Percentiles rank a stretch among this genome's conserved stretches.
These are phyloP conservation scores for Cavia aperea DNA, from an alignment of 2,113 vertebrate species.

Conservation along the genomic window DNA sequence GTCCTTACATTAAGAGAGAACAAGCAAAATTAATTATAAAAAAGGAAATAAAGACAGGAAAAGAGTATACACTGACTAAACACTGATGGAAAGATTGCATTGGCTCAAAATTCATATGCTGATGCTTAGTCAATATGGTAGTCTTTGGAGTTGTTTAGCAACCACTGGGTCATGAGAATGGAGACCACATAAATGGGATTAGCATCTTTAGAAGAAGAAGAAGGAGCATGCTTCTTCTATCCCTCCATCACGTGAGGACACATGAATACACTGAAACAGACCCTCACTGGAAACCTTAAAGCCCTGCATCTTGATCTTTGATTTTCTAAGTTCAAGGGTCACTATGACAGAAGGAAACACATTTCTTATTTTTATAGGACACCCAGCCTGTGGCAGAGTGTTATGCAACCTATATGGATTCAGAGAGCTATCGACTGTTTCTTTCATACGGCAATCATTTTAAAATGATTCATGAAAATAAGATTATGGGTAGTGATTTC, in stretches of 20 bases:
- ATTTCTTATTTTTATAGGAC: background rate
- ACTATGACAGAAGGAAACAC: background rate
- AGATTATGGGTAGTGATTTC: background rate
- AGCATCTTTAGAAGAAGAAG: background rate
- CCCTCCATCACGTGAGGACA: no score
- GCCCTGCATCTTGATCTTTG: background rate
- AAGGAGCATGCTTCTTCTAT: no score
- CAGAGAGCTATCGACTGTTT: background rate
- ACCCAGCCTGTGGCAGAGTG: background rate
- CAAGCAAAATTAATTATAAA: background rate
- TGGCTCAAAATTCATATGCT: background rate
- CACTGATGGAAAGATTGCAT: background rate
- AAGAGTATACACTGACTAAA: background rate
- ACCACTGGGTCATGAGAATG: background rate
- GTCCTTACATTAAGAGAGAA: background rate
- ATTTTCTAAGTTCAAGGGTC: background rate
- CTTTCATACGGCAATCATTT: background rate
- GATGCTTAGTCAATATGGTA: background rate
- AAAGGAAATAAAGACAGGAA: no score
- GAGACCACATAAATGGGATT: background rate
- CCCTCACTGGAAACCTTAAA: background rate
- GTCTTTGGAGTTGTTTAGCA: background rate
- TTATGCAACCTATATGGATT: background rate
- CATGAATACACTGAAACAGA: background rate
- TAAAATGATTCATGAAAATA: background rate